Percentiles rank a stretch among this genome's conserved stretches.
Evolutionary conservation across 2,113 vertebrate species (phyloP).

Genomic region (Bubalus kerabau): DNA sequence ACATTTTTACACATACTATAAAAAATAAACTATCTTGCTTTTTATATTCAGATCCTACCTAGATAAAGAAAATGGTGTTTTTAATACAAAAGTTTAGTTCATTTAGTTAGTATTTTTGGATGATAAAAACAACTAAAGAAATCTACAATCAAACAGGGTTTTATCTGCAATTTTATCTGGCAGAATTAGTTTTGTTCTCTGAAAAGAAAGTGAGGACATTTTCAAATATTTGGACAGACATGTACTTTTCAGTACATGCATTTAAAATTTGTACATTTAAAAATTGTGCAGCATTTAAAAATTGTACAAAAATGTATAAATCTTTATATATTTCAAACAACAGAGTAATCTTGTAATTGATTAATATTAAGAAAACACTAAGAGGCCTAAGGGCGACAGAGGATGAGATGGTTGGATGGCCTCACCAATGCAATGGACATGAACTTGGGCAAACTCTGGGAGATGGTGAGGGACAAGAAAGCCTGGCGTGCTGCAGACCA

Average conservation of each 20-base stretch:
- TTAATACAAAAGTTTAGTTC: not conserved
- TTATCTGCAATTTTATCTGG: not conserved
- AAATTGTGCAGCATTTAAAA: not conserved
- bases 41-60: not conserved
- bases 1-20: not conserved
- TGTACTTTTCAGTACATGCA: not conserved
- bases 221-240: slow-evolving; percentile 1
- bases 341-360: not conserved
- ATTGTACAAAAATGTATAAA: not conserved
- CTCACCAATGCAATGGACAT: not conserved
- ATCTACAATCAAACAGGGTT: not conserved
- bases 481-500: not conserved
- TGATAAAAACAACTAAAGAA: not conserved
- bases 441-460: not conserved
- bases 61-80: not conserved
- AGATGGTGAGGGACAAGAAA: not conserved
- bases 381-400: not conserved
- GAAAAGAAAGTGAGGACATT: not conserved
- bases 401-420: not conserved
- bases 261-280: slow-evolving; percentile 19
- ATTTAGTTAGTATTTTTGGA: not conserved
- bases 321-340: not conserved
- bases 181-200: slow-evolving; percentile 9
- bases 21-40: not conserved
- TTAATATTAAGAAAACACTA: not conserved